Conservation (phyloP, 1,140 invertebrate genomes). For the Cydia splendana region DNA sequence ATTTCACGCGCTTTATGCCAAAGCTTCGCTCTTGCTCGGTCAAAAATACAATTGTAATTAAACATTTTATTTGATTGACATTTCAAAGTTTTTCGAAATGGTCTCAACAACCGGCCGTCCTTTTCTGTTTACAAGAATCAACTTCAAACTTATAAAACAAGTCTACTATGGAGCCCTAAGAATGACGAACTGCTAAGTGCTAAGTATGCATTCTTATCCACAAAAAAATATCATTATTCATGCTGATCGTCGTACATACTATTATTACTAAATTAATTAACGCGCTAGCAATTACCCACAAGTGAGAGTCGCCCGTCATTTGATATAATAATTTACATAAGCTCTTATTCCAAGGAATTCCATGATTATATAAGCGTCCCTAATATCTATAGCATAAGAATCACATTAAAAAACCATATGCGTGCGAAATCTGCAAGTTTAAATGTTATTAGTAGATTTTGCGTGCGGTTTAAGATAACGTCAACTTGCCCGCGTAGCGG, state of each 20-base stretch:
- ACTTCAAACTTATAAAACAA: too few relatives aligned
- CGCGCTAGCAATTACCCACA: neutral
- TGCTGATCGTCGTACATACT: neutral
- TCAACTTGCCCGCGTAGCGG: neutral
- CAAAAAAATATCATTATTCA: too few relatives aligned
- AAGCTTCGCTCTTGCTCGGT: too few relatives aligned
- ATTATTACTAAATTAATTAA: neutral
- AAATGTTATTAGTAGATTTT: conserved; percentile 3
- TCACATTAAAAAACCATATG: neutral
- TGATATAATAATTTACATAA: neutral
- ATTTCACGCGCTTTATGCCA: too few relatives aligned
- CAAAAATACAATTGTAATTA: too few relatives aligned
- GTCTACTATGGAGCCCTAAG: too few relatives aligned
- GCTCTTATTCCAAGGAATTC: neutral
- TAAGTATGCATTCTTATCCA: too few relatives aligned
- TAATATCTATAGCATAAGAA: neutral
- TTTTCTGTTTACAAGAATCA: too few relatives aligned
- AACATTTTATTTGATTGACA: too few relatives aligned
- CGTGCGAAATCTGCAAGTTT: neutral
- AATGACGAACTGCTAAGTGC: too few relatives aligned
- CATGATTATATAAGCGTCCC: neutral
- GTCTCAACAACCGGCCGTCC: too few relatives aligned
- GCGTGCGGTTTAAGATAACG: neutral
- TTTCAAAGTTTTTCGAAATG: too few relatives aligned
- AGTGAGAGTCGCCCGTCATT: conserved; percentile 17